phyloP scores from a whole-genome alignment of 2,113 vertebrate species.

The Gnathonemus longibarbis region DNA sequence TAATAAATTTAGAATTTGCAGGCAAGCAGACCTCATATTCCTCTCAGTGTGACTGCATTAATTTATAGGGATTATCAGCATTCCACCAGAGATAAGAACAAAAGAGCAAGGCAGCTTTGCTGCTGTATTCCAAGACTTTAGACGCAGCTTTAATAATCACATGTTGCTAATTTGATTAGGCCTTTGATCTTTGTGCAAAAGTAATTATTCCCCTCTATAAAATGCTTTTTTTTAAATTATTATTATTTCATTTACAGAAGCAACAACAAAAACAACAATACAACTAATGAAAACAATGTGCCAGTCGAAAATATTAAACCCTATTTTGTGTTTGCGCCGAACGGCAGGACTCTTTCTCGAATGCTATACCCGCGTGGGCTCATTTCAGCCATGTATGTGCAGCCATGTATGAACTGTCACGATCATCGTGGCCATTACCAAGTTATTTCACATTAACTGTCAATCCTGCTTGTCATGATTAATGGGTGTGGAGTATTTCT shows the following conservation, averaged over 20 bases:
- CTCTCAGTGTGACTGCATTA: slow-evolving; percentile 54
- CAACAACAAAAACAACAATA: slow-evolving; percentile 21
- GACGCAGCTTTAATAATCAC: slow-evolving; percentile 62
- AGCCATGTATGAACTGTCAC: background rate
- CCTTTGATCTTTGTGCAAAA: slow-evolving; percentile 56
- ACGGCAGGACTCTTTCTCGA: background rate
- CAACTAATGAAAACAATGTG: background rate
- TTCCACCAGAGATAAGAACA: slow-evolving; percentile 63
- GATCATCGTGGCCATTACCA: background rate
- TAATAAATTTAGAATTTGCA: slow-evolving; percentile 64
- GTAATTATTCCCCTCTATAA: slow-evolving; percentile 45
- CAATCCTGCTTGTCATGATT: background rate
- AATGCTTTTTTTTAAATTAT: slow-evolving; percentile 42
- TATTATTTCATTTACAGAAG: slow-evolving; percentile 41
- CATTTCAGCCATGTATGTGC: background rate
- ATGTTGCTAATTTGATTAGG: slow-evolving; percentile 60
- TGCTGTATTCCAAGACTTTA: slow-evolving; percentile 54
- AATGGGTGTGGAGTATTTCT: background rate
- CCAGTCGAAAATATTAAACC: background rate
- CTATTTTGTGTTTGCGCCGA: background rate
- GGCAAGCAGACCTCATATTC: slow-evolving; percentile 54
- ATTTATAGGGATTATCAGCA: slow-evolving; percentile 67
- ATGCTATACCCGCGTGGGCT: background rate
- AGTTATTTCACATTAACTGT: background rate
- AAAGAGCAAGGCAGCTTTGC: slow-evolving; percentile 51